A percentile compares a stretch with the other conserved stretches of the same genome.
phyloP scores from a whole-genome alignment of 1,140 invertebrate species.

The Panagrolaimus sp. region DNA sequence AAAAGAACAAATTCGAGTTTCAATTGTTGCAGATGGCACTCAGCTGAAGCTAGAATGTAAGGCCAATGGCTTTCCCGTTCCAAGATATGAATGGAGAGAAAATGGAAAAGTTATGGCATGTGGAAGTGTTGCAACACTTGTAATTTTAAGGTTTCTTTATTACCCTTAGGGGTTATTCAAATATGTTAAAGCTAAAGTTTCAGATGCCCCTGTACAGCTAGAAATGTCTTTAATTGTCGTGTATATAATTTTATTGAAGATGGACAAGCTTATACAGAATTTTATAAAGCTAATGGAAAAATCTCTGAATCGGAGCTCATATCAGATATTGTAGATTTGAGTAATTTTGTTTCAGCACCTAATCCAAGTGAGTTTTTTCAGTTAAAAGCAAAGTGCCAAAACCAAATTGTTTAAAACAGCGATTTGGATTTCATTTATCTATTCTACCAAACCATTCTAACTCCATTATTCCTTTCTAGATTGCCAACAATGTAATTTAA shows the following conservation, averaged over 20 bases:
- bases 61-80: constrained; percentile 52
- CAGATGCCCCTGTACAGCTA: constrained; percentile 52
- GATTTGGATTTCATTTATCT: too few species aligned
- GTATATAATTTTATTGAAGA: constrained; percentile 49
- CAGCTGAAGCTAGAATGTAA: constrained; percentile 49
- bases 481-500: constrained; percentile 14
- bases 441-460: too few species aligned
- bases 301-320: constrained; percentile 40
- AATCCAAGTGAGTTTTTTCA: constrained; percentile 16
- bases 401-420: too few species aligned
- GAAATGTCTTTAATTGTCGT: constrained; percentile 49
- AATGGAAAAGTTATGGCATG: constrained; percentile 37
- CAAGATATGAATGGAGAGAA: constrained; percentile 48
- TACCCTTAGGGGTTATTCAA: too few species aligned
- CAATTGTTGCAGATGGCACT: constrained; percentile 24
- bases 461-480: background rate
- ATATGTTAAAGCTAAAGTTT: background rate
- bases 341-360: background rate
- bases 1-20: constrained; percentile 42
- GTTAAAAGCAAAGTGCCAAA: background rate
- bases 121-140: constrained; percentile 20
- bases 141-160: constrained; percentile 38
- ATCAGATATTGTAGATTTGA: constrained; percentile 47
- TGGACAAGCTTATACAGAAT: constrained; percentile 45
- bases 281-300: constrained; percentile 44